Evolutionary conservation across 1,140 invertebrate genomes (phyloP).

Genomic region (Leptoteleia sp.): DNA sequence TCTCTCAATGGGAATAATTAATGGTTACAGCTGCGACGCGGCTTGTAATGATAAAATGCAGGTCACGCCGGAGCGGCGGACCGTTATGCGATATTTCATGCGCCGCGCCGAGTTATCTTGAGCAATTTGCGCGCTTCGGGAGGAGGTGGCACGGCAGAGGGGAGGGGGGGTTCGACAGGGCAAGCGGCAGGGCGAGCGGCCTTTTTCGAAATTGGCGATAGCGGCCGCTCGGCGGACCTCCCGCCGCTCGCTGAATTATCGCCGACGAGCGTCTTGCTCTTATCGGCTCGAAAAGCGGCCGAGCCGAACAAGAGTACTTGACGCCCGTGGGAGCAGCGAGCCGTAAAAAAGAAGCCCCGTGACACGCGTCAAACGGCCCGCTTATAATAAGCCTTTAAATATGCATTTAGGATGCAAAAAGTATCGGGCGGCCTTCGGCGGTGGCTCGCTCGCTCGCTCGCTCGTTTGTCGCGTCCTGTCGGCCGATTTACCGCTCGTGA

Average conservation of each 20-base stretch:
- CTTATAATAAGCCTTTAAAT: slow-evolving; percentile 42
- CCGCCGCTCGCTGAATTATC: slow-evolving; percentile 32
- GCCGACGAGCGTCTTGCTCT: slow-evolving; percentile 15
- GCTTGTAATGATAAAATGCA: slow-evolving; percentile 69
- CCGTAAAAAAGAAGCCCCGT: slow-evolving; percentile 42
- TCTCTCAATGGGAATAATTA: slow-evolving; percentile 74
- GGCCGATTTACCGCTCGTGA: slow-evolving; percentile 27
- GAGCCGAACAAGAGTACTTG: slow-evolving; percentile 5
- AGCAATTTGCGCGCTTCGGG: slow-evolving; percentile 63
- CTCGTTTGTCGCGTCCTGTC: slow-evolving; percentile 35
- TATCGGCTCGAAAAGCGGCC: slow-evolving; percentile 7
- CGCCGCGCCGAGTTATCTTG: slow-evolving; percentile 57
- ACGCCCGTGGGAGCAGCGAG: slow-evolving; percentile 18
- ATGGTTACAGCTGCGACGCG: slow-evolving; percentile 62
- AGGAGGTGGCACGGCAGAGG: too few relatives aligned
- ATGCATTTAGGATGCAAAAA: slow-evolving; percentile 37
- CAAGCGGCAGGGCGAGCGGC: too few relatives aligned
- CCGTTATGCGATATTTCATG: slow-evolving; percentile 66
- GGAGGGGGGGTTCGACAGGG: too few relatives aligned
- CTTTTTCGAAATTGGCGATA: slow-evolving; percentile 32
- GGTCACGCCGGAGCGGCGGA: slow-evolving; percentile 46
- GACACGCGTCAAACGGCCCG: slow-evolving; percentile 39
- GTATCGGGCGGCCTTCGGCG: slow-evolving; percentile 17
- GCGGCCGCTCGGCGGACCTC: slow-evolving; percentile 10
- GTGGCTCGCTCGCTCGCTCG: neutral